phyloP scores from a whole-genome alignment of 2,797 vertebrate genomes.

The Hylomyscus alleni region DNA sequence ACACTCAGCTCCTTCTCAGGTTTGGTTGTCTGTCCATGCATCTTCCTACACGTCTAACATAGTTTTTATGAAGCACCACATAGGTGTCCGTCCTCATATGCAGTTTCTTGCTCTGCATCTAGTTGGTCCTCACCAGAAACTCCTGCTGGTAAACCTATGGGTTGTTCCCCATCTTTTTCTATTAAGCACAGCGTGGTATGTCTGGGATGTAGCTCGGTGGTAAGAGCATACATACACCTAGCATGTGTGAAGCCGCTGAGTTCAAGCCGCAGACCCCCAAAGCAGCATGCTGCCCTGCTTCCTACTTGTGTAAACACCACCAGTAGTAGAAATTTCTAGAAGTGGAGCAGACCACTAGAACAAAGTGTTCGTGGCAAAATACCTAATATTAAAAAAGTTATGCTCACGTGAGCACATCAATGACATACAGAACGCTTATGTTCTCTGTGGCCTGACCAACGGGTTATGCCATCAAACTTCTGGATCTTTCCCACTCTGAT shows the following conservation, averaged over 20 bases:
- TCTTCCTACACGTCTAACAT: neutral
- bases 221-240: too few species aligned
- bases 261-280: neutral
- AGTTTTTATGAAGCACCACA: neutral
- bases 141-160: neutral
- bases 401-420: neutral
- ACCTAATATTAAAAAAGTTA: neutral
- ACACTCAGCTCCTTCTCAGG: neutral
- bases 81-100: neutral
- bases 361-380: neutral
- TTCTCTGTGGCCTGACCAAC: neutral
- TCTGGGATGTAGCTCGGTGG: neutral
- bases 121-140: neutral
- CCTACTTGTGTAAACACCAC: neutral
- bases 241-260: neutral
- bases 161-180: neutral
- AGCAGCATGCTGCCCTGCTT: neutral
- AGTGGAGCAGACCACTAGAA: neutral
- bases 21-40: neutral
- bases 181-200: neutral
- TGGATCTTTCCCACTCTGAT: neutral
- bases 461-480: neutral
- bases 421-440: neutral
- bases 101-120: neutral
- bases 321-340: neutral